Conservation (phyloP, 2,888 invertebrate species). For the Hydrotaea diabolus region DNA sequence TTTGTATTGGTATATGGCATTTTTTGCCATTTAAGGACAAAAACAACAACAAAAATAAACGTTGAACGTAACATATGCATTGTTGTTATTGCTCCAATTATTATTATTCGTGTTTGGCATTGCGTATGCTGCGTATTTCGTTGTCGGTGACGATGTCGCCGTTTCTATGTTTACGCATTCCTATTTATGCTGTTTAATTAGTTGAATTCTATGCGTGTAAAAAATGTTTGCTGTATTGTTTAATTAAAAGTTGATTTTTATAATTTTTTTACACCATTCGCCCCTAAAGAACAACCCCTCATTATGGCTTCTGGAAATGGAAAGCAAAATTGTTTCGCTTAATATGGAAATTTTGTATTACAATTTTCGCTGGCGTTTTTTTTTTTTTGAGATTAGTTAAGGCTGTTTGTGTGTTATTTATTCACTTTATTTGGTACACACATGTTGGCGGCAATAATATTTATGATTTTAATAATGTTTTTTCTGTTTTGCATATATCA, state of each 20-base stretch:
- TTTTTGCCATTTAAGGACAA: not conserved
- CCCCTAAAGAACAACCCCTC: not conserved
- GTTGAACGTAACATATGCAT: slow-evolving; percentile 10
- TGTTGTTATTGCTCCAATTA: slow-evolving; percentile 1
- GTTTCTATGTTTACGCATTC: slow-evolving; percentile 52
- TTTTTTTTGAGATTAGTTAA: not conserved
- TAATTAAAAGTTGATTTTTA: slow-evolving; percentile 64
- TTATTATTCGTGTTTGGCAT: slow-evolving; percentile 8
- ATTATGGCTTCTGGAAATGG: not conserved
- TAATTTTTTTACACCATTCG: slow-evolving; percentile 41
- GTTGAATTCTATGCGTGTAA: slow-evolving; percentile 63
- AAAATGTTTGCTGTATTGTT: slow-evolving; percentile 50
- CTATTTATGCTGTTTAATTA: slow-evolving; percentile 64
- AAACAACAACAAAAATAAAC: slow-evolving; percentile 25
- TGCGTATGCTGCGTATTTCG: not conserved
- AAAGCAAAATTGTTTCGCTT: too few species aligned
- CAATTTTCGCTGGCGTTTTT: not conserved
- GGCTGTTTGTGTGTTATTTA: not conserved
- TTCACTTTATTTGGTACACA: slow-evolving; percentile 5
- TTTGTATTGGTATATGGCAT: not conserved
- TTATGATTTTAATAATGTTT: slow-evolving; percentile 20
- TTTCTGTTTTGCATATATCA: not conserved
- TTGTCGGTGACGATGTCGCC: not conserved
- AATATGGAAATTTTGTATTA: slow-evolving; percentile 23
- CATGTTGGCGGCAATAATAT: slow-evolving; percentile 15